Evolutionary conservation across 1,140 invertebrate species (phyloP).

Genomic region (Manduca sexta): DNA sequence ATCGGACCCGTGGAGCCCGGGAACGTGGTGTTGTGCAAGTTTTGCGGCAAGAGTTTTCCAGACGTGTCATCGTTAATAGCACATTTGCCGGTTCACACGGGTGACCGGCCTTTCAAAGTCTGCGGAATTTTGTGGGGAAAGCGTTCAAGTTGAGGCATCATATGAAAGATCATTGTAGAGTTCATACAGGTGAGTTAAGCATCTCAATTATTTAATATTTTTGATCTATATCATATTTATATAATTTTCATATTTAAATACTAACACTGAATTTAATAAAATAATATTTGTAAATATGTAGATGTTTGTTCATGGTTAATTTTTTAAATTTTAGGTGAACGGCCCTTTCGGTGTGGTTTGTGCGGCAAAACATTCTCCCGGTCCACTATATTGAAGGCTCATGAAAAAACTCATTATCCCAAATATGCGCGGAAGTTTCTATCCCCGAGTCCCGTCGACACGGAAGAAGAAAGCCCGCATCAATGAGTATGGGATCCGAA

Average conservation of each 20-base stretch:
- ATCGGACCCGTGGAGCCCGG: conserved; percentile 75
- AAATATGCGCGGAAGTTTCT: conserved; percentile 91
- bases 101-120: conserved; percentile 90
- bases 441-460: conserved; percentile 87
- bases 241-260: too few relatives aligned
- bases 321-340: conserved; percentile 82
- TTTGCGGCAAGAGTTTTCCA: conserved; percentile 91
- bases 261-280: too few relatives aligned
- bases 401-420: conserved; percentile 93
- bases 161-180: conserved; percentile 94
- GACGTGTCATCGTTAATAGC: conserved; percentile 89
- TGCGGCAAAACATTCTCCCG: conserved; percentile 93
- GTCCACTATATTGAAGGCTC: conserved; percentile 91
- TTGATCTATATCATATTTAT: background rate
- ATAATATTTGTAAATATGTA: too few relatives aligned
- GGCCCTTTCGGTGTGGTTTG: conserved; percentile 89
- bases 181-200: conserved; percentile 85
- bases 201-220: conserved; percentile 3
- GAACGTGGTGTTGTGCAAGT: conserved; percentile 89
- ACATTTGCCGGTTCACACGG: conserved; percentile 90
- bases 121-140: conserved; percentile 93
- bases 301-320: too few relatives aligned
- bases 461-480: conserved; percentile 84
- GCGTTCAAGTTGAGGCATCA: conserved; percentile 92
- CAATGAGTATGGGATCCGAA: conserved; percentile 69